Conservation (phyloP, 2,797 vertebrate species). For the Scarus forsteni region DNA sequence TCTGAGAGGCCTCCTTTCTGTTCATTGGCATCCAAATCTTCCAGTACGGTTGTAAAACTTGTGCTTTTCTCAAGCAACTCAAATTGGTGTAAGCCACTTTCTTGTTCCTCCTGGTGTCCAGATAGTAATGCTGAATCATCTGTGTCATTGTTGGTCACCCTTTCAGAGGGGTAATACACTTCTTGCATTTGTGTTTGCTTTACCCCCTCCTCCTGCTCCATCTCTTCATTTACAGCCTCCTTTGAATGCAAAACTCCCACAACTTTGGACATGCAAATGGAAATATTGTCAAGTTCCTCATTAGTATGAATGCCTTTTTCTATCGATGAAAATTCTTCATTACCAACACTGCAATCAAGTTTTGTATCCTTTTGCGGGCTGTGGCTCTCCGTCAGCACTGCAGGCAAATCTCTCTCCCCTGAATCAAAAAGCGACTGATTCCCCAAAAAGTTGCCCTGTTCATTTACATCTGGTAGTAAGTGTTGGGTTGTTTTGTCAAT, state of each 20-base stretch:
- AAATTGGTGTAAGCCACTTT: background rate
- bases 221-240: conserved; percentile 1
- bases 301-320: conserved; percentile 22
- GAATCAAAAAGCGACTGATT: conserved; percentile 6
- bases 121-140: background rate
- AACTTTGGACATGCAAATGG: background rate
- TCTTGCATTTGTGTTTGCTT: conserved; percentile 7
- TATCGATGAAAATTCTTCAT: conserved; percentile 11
- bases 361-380: background rate
- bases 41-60: background rate
- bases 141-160: background rate
- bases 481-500: background rate
- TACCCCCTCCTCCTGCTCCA: background rate
- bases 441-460: background rate
- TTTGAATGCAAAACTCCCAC: conserved; percentile 7
- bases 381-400: conserved; percentile 17
- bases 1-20: background rate
- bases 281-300: conserved; percentile 21
- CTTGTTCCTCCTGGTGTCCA: background rate
- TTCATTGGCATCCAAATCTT: background rate
- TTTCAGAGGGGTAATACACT: background rate
- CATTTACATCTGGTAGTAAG: conserved; percentile 5
- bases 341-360: background rate
- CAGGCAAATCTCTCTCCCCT: conserved; percentile 12
- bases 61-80: background rate